These are phyloP conservation scores for Novumbra hubbsi DNA, from an alignment of 2,797 vertebrate species.

Conservation along the genomic window DNA sequence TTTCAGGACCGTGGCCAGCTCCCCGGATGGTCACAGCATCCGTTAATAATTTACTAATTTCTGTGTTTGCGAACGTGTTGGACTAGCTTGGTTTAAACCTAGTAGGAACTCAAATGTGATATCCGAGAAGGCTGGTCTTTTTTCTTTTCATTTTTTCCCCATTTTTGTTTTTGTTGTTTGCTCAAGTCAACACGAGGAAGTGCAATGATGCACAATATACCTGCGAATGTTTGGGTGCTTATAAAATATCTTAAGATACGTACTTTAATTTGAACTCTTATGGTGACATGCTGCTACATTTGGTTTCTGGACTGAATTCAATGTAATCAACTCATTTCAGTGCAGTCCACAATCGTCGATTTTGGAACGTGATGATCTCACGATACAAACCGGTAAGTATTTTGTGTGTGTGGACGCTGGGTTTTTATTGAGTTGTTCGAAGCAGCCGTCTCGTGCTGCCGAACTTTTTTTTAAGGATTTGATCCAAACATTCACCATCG, in stretches of 20 bases:
- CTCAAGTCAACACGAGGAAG: neutral
- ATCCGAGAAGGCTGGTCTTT: neutral
- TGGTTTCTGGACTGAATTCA: neutral
- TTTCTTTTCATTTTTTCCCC: neutral
- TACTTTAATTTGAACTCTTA: neutral
- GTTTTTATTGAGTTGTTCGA: no score
- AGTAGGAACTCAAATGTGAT: neutral
- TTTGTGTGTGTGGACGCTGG: constrained; percentile 12
- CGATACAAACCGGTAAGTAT: constrained; percentile 74
- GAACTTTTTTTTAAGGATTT: neutral
- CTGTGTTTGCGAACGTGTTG: constrained; percentile 6
- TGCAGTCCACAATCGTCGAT: constrained; percentile 35
- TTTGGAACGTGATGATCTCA: constrained; percentile 61
- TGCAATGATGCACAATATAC: neutral
- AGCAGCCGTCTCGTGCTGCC: neutral
- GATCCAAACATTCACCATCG: neutral
- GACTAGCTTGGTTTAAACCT: neutral
- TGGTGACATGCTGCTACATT: neutral
- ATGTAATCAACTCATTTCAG: constrained; percentile 1
- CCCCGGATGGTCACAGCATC: constrained; percentile 32
- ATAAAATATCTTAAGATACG: neutral
- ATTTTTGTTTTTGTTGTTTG: neutral
- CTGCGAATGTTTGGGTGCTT: neutral
- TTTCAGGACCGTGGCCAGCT: constrained; percentile 79
- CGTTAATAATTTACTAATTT: constrained; percentile 18